Base-by-base conservation (phyloP, 2,797 vertebrate species). In the Centroberyx gerrardi region DNA sequence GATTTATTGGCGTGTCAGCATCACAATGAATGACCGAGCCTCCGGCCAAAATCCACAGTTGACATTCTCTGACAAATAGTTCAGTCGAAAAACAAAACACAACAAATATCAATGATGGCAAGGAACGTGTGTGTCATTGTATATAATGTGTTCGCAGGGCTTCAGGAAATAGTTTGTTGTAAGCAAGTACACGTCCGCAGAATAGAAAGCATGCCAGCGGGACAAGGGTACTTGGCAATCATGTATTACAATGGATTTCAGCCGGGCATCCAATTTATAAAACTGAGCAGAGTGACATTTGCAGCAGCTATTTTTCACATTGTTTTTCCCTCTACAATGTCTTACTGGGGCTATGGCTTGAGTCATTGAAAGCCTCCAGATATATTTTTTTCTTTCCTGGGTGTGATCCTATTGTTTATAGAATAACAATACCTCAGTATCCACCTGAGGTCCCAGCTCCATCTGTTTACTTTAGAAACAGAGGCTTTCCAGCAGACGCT, bases 391-490 rank as follows among this genome's bases (percentile, higher is more conserved):
- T 31, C 53, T 53, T 81, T 51, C 42, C 74, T 63, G 49, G 52
- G 33, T 76, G 63, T 63, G 31, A 86, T 83, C 70, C 71, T 76
- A 81, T 83, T 92, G 82, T 90, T 89, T 84, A 77, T 72, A 80
- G 58, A 83, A 85, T 72, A 89, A 80, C 83, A 87, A 76, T 48
- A 63, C 56, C 51, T 63, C 72, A 33, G 46, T 13, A 72, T 88
- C 84, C 90, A 90, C 87, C 87, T 90, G 92, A 79, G 86, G 87
- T 87, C 86, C 74, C 63, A 0, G 22, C 78, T 77, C 79, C 84
- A 71, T 77, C 74, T 87, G 83, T 87, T 82, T 87, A 59, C 73
- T 78, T 78, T 74, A 36, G 22, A 64, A 78, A 78, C 3, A 77
- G 42, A 55, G 65, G 66, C 44, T 83, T 72, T 80, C 76, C 78